Base-by-base conservation (phyloP, 2,888 invertebrate genomes). In the Nomada ferruginata region DNA sequence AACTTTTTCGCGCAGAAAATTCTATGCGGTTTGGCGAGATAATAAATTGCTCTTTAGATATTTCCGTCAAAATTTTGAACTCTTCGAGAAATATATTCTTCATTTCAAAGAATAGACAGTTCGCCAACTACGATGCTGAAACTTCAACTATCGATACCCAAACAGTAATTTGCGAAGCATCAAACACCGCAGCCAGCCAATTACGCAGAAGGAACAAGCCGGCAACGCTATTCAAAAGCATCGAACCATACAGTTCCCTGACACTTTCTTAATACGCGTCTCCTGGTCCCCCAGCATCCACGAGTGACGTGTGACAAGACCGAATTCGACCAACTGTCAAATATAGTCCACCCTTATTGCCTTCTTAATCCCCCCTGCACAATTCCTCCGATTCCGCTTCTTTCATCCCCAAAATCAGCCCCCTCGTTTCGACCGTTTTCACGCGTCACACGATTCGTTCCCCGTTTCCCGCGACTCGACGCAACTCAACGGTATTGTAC, bases 241-340 rank as follows among this genome's bases (percentile, higher is more conserved):
- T 15, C 26, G 50, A 73, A 29, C 47, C 73, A 29, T 65, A 20
- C 44, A 36, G 20, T 15, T 20, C n/a, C 26, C 47, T 29, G 73
- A 65, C 73, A 65, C 44, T 65, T 65, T 47, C 64, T 57, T 65
- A 55, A 64, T 73, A 75, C 26, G 13, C 20, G 60, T 69, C 59
- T 61, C 26, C 53, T 26, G 26, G 11, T 47, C 52, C 69, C 69
- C 26, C 13, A n/a, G 11, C 53, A 55, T 15, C 15, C 15, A n/a
- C 63, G 5, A 7, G 9, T 47, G 75, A 70, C 69, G 60, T 53
- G 36, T 76, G 75, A 76, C 59, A 76, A 61, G 61, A 70, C 52
- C 61, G 53, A 76, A 61, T 44, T 69, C 69, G 69, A 18, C 61
- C 53, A 70, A 20, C 60, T 61, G 69, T 69, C 69, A 76, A 69